phyloP scores from a whole-genome alignment of 2,113 vertebrate species.

The Ciconia maguari region DNA sequence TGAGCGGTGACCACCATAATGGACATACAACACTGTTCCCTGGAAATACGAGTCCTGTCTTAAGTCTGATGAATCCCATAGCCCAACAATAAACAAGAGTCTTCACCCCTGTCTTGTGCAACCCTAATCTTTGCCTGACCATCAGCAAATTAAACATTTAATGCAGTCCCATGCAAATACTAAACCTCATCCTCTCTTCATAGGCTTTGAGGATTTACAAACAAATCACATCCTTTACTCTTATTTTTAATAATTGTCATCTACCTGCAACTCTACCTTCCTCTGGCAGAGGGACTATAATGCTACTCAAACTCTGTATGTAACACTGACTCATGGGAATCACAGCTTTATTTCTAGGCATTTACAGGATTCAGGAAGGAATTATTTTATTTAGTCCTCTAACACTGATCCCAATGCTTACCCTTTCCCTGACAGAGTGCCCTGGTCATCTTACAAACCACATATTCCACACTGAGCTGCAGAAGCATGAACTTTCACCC shows the following conservation, averaged over 20 bases:
- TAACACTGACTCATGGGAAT: background rate
- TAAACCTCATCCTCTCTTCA: background rate
- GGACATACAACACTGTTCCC: background rate
- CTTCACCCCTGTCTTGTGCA: background rate
- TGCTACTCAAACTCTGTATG: rapidly evolving
- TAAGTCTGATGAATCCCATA: background rate
- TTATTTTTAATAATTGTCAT: background rate
- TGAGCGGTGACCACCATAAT: background rate
- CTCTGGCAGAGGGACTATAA: background rate
- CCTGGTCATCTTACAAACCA: background rate
- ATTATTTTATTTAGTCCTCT: background rate
- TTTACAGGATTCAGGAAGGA: background rate
- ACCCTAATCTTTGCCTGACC: background rate
- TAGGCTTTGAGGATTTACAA: background rate
- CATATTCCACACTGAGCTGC: background rate
- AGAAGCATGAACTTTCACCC: background rate
- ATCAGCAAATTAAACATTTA: background rate
- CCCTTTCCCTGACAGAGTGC: background rate
- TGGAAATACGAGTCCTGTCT: background rate
- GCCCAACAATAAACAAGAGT: background rate
- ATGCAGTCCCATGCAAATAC: background rate
- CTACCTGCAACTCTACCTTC: background rate
- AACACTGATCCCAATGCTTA: background rate
- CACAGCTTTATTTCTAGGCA: background rate
- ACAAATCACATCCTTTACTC: too few relatives aligned